Percentiles rank a stretch among this genome's conserved stretches.
Conservation (phyloP, 2,113 vertebrate species). For the Lepisosteus oculatus region DNA sequence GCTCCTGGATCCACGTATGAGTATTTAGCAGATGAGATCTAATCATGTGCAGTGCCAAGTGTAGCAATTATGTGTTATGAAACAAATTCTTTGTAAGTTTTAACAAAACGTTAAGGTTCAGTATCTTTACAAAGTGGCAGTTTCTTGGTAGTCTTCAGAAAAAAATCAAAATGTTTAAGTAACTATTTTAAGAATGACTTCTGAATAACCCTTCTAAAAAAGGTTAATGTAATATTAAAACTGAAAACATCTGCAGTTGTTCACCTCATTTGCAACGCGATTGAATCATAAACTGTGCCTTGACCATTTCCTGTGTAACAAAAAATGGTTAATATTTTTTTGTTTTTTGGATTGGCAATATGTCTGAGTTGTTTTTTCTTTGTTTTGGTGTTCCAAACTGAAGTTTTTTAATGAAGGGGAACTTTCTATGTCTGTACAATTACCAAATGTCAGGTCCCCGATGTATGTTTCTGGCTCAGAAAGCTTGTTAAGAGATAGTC, state of each 20-base stretch:
- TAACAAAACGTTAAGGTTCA: conserved; percentile 37
- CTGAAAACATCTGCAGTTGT: conserved; percentile 20
- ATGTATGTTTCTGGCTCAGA: no score
- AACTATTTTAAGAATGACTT: conserved; percentile 39
- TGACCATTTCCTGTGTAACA: neutral
- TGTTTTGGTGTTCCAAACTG: no score
- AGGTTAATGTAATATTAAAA: conserved; percentile 52
- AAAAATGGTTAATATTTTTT: no score
- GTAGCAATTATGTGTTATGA: conserved; percentile 30
- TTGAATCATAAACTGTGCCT: conserved; percentile 32
- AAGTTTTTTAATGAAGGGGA: no score
- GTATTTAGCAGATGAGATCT: neutral
- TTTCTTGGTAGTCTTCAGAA: conserved; percentile 37
- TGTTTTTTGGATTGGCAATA: no score
- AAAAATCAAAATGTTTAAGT: conserved; percentile 38
- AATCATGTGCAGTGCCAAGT: neutral
- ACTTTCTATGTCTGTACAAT: no score
- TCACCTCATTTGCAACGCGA: conserved; percentile 35
- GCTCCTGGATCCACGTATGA: neutral
- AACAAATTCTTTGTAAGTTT: conserved; percentile 38
- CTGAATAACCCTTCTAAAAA: conserved; percentile 53
- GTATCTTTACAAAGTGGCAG: conserved; percentile 35
- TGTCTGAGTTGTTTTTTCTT: no score
- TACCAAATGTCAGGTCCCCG: no score
- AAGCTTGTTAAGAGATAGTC: no score